Percentiles rank a stretch among this genome's conserved stretches.
These are phyloP conservation scores for Asarcornis scutulata DNA, from an alignment of 2,113 vertebrate genomes.

Conservation along the genomic window DNA sequence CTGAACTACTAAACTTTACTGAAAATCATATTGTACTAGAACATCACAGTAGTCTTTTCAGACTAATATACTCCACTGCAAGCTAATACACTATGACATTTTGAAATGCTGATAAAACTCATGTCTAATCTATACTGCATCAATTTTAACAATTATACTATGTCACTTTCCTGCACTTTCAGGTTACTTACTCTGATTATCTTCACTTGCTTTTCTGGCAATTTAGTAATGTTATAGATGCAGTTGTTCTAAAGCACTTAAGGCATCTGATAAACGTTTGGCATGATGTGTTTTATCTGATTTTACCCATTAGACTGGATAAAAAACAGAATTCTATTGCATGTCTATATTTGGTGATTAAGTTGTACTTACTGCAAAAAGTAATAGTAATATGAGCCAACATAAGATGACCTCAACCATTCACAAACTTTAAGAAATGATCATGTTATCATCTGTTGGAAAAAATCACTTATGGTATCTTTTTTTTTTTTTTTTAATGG, in stretches of 20 bases:
- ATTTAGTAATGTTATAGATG: neutral
- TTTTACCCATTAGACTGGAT: neutral
- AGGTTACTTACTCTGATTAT: neutral
- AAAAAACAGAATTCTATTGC: neutral
- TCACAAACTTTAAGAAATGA: neutral
- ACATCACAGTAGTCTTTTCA: neutral
- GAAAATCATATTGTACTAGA: neutral
- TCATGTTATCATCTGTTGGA: neutral
- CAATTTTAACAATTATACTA: neutral
- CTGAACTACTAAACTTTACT: neutral
- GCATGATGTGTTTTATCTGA: neutral
- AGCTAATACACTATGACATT: neutral
- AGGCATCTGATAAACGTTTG: neutral
- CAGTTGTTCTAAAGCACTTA: neutral
- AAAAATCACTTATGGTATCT: neutral
- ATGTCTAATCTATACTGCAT: neutral
- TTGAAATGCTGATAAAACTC: neutral
- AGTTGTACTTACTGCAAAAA: neutral
- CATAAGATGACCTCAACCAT: neutral
- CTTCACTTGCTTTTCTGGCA: neutral
- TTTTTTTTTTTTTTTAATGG: neutral
- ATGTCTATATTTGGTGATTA: neutral
- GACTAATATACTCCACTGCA: neutral
- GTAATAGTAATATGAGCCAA: neutral
- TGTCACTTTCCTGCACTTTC: neutral